A percentile compares a stretch with the other conserved stretches of the same genome.
Evolutionary conservation across 2,797 vertebrate species (phyloP).

Genomic region (Hafferia zeledoni): DNA sequence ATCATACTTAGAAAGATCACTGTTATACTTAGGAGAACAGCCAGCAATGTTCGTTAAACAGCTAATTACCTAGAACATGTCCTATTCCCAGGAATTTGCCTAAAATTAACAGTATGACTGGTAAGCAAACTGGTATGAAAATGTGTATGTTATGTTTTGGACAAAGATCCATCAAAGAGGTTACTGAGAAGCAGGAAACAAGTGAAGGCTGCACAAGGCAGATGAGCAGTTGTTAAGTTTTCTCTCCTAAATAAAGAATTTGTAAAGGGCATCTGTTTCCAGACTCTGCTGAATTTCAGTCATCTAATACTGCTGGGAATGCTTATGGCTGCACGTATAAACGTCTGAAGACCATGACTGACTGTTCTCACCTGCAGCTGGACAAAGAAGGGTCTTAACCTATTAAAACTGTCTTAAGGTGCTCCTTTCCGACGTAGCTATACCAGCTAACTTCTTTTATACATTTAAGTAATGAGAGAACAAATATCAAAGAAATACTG

Average conservation of each 20-base stretch:
- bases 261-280: neutral
- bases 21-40: neutral
- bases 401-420: neutral
- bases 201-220: neutral
- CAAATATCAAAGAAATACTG: neutral
- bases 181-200: neutral
- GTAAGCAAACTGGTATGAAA: neutral
- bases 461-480: neutral
- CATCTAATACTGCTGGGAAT: neutral
- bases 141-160: neutral
- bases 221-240: neutral
- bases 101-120: neutral
- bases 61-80: neutral
- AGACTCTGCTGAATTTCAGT: neutral
- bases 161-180: neutral
- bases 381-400: neutral
- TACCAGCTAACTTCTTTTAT: neutral
- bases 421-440: neutral
- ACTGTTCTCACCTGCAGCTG: neutral
- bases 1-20: neutral
- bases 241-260: neutral
- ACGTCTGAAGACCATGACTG: neutral
- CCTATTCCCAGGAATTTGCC: neutral
- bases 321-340: neutral
- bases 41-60: neutral